A percentile compares a stretch with the other conserved stretches of the same genome.
These are phyloP conservation scores for Callorhinus ursinus DNA, from an alignment of 2,113 vertebrate species.

Conservation along the genomic window DNA sequence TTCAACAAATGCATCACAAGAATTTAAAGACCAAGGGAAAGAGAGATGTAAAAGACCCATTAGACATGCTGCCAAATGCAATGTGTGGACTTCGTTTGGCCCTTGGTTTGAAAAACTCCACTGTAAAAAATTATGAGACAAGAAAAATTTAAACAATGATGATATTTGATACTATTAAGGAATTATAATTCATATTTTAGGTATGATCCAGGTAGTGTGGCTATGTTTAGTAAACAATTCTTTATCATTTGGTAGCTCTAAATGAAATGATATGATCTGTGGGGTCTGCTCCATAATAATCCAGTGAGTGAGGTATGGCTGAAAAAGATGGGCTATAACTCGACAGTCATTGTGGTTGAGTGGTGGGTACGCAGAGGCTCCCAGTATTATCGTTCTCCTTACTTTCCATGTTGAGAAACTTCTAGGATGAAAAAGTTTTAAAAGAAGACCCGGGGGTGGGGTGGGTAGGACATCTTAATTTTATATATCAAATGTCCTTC, in stretches of 20 bases:
- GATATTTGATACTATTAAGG: not conserved
- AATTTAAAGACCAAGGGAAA: not conserved
- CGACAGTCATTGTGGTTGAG: fast-evolving
- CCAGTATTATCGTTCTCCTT: not conserved
- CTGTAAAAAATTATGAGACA: not conserved
- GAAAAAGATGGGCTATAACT: not conserved
- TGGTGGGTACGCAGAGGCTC: not conserved
- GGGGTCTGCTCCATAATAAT: not conserved
- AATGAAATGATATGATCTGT: not conserved
- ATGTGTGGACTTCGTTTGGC: not conserved
- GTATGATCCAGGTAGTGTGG: not conserved
- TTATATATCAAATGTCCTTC: not conserved
- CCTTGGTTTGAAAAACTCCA: not conserved
- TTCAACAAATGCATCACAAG: not conserved
- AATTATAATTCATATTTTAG: not conserved
- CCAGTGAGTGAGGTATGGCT: not conserved
- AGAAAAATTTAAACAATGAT: not conserved
- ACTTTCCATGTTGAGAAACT: not conserved
- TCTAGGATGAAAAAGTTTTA: not conserved
- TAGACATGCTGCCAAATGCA: not conserved
- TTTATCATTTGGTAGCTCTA: not conserved
- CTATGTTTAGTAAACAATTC: not conserved
- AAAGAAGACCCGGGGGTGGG: not conserved
- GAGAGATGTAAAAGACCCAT: not conserved
- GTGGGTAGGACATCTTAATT: not conserved